Evolutionary conservation across 2,797 vertebrate genomes (phyloP).

Genomic region (Artibeus lituratus): DNA sequence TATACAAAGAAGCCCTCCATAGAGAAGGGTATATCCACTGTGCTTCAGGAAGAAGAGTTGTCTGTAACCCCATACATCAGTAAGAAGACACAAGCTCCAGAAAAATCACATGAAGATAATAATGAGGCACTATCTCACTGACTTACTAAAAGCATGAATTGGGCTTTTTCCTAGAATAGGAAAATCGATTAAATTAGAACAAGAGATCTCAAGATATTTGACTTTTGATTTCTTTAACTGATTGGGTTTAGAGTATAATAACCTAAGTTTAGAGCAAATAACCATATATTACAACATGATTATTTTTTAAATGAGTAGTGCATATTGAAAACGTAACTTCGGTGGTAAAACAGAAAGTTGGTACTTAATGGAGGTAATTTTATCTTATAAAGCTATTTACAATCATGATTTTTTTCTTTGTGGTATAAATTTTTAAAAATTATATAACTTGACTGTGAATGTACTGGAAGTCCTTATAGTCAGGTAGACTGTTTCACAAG

Average conservation of each 20-base stretch:
- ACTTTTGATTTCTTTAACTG: not conserved
- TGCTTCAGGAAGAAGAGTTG: not conserved
- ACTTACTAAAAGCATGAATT: not conserved
- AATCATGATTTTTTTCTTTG: constrained; percentile 29
- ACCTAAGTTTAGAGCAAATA: not conserved
- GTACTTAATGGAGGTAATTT: not conserved
- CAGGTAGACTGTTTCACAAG: not conserved
- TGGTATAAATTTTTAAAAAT: not conserved
- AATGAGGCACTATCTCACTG: not conserved
- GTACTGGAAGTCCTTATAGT: not conserved
- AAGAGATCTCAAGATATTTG: not conserved
- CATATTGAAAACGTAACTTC: not conserved
- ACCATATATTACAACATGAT: not conserved
- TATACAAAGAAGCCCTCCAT: not conserved
- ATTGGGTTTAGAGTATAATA: not conserved
- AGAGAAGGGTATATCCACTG: not conserved
- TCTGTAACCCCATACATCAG: not conserved
- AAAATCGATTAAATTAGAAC: not conserved
- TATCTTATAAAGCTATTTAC: constrained; percentile 16
- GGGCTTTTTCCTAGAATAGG: not conserved
- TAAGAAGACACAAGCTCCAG: not conserved
- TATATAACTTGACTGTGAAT: not conserved
- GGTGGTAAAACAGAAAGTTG: not conserved
- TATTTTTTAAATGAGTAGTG: not conserved
- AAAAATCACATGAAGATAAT: not conserved